Evolutionary conservation across 2,888 invertebrate species (phyloP).

Genomic region (Nephrotoma flavescens): DNA sequence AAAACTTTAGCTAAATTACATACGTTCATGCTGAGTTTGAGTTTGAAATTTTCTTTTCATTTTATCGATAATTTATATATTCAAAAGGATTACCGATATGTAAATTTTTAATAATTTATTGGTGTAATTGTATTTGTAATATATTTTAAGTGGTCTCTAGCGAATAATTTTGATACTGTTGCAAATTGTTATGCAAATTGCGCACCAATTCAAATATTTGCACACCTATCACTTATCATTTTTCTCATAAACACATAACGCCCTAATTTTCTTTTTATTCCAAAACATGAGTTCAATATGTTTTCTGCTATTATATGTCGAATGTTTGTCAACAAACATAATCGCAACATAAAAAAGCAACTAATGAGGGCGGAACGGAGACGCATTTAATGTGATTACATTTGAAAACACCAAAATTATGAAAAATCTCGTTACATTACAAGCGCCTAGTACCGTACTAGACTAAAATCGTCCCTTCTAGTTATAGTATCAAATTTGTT

Average conservation of each 20-base stretch:
- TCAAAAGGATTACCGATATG: neutral
- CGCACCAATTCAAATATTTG: neutral
- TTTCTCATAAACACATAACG: neutral
- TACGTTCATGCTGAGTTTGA: neutral
- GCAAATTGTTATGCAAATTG: neutral
- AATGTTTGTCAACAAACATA: neutral
- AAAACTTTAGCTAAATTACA: neutral
- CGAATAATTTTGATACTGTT: neutral
- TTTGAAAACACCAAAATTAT: neutral
- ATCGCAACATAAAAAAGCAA: neutral
- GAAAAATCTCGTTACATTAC: neutral
- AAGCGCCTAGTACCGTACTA: neutral
- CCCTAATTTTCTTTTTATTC: neutral
- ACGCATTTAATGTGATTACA: neutral
- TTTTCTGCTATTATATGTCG: neutral
- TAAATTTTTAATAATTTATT: neutral
- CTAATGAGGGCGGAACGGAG: constrained; percentile 3
- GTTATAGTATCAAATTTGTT: neutral
- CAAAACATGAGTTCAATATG: neutral
- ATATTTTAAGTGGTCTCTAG: neutral
- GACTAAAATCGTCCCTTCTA: neutral
- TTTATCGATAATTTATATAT: neutral
- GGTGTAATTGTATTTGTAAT: neutral
- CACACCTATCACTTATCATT: neutral
- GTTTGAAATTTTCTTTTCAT: neutral